Percentiles rank a stretch among this genome's conserved stretches.
Conservation (phyloP, 1,140 invertebrate genomes). For the Andricus grossulariae region DNA sequence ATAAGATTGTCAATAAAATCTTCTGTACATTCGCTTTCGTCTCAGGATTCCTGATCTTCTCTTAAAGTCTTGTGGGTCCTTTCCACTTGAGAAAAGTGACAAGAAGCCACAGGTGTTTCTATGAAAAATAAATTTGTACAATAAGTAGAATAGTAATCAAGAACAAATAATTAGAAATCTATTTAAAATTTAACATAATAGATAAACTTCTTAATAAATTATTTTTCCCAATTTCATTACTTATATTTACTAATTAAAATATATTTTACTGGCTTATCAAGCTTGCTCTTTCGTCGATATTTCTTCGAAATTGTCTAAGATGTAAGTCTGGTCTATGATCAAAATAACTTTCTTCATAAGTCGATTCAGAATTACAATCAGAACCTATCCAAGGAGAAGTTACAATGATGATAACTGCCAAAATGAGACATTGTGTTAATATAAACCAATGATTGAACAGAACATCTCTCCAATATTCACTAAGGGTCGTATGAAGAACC, state of each 20-base stretch:
- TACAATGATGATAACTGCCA: slow-evolving; percentile 42
- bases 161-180: too few species aligned
- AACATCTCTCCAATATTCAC: slow-evolving; percentile 46
- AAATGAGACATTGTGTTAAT: slow-evolving; percentile 39
- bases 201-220: too few species aligned
- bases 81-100: too few species aligned
- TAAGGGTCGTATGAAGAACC: slow-evolving; percentile 40
- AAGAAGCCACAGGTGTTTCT: too few species aligned
- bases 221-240: not conserved
- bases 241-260: slow-evolving; percentile 1
- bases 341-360: slow-evolving; percentile 3
- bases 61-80: not conserved
- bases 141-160: too few species aligned
- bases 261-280: not conserved
- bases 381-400: slow-evolving; percentile 41
- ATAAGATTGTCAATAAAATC: not conserved
- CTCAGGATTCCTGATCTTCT: slow-evolving; percentile 11
- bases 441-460: slow-evolving; percentile 47
- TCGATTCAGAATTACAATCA: not conserved
- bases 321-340: slow-evolving; percentile 4
- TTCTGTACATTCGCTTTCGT: not conserved
- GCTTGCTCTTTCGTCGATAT: not conserved
- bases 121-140: too few species aligned
- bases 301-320: slow-evolving; percentile 12
- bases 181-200: too few species aligned